These are phyloP conservation scores for Forbesichthys agassizii DNA, from an alignment of 2,113 vertebrate species.

Conservation along the genomic window DNA sequence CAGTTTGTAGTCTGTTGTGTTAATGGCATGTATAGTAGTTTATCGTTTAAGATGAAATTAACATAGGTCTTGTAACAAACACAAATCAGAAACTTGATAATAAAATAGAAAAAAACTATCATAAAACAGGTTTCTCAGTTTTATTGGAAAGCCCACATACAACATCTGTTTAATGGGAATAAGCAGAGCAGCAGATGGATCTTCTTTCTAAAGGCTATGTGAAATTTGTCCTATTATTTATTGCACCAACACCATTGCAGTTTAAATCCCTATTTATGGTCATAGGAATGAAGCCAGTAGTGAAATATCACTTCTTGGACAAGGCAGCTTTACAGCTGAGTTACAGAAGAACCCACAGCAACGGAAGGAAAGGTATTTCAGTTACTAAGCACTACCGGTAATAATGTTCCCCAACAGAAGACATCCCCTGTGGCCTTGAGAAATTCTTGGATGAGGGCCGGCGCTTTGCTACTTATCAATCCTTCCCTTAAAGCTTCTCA, in stretches of 20 bases:
- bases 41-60: too few species aligned
- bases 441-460: slow-evolving; percentile 56
- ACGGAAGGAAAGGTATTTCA: slow-evolving; percentile 37
- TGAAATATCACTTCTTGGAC: slow-evolving; percentile 20
- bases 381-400: slow-evolving; percentile 41
- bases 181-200: slow-evolving; percentile 36
- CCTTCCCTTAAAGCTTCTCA: slow-evolving; percentile 36
- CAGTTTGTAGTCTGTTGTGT: too few species aligned
- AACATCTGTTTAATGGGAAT: slow-evolving; percentile 26
- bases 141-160: slow-evolving; percentile 16
- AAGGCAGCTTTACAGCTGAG: not conserved
- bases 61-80: not conserved
- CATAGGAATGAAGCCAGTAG: slow-evolving; percentile 12
- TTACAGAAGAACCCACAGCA: slow-evolving; percentile 27
- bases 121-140: not conserved
- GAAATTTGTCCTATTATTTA: slow-evolving; percentile 25
- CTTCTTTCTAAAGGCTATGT: slow-evolving; percentile 41
- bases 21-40: too few species aligned
- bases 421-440: slow-evolving; percentile 52
- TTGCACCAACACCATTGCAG: slow-evolving; percentile 22
- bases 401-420: slow-evolving; percentile 56
- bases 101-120: too few species aligned
- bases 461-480: slow-evolving; percentile 59
- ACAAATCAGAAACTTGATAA: not conserved
- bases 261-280: slow-evolving; percentile 12